phyloP scores from a whole-genome alignment of 2,113 vertebrate species.

The Brachirus orientalis region DNA sequence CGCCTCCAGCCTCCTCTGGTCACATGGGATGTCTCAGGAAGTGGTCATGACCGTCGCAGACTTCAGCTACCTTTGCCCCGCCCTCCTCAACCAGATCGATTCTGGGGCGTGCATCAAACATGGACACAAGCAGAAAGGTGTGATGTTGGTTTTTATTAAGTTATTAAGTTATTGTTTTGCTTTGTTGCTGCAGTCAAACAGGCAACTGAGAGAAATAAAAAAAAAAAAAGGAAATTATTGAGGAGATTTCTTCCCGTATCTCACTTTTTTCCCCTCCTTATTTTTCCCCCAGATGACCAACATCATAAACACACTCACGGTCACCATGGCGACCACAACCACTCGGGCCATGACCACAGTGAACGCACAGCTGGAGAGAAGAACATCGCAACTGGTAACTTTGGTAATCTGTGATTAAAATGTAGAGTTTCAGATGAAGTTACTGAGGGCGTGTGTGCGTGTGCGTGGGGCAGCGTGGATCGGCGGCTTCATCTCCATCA shows the following conservation, averaged over 20 bases:
- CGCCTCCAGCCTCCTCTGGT: slow-evolving; percentile 86
- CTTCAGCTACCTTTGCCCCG: slow-evolving; percentile 93
- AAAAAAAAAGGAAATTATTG: no score
- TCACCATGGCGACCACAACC: slow-evolving; percentile 56
- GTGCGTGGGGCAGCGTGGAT: slow-evolving; percentile 87
- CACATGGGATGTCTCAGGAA: slow-evolving; percentile 89
- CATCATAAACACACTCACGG: slow-evolving; percentile 44
- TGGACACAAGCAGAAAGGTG: slow-evolving; percentile 33
- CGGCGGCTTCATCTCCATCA: slow-evolving; percentile 94
- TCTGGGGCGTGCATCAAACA: slow-evolving; percentile 87
- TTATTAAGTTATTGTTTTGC: no score
- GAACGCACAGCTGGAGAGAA: slow-evolving; percentile 64
- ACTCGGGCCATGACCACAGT: slow-evolving; percentile 50
- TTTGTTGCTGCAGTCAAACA: no score
- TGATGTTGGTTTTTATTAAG: neutral
- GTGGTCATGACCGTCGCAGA: slow-evolving; percentile 81
- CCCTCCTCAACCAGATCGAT: slow-evolving; percentile 94
- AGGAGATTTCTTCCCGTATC: no score
- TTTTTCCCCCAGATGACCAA: slow-evolving; percentile 46
- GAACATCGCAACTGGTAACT: slow-evolving; percentile 83
- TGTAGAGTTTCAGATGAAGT: neutral
- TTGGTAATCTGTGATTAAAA: neutral
- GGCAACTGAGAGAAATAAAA: no score
- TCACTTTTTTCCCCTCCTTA: no score
- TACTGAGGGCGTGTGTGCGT: neutral